Base-by-base conservation (phyloP, 1,140 invertebrate species). In the Penaeus japonicus region DNA sequence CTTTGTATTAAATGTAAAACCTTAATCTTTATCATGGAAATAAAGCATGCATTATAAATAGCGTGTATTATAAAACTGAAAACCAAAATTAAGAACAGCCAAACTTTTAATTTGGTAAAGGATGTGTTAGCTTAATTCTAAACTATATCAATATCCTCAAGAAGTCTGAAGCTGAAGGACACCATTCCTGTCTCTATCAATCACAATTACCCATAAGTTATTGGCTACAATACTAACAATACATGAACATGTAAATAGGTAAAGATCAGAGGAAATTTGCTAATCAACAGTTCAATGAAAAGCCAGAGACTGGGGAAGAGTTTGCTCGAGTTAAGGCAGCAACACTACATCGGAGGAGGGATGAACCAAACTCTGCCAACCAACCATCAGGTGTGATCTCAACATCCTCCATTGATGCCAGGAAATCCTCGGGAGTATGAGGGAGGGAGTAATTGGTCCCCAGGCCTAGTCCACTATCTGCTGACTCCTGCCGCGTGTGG, bases 381-480 rank as follows among this genome's bases (percentile, higher is more conserved):
- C 87, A 89, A 89, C 89, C 90, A 87, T 89, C 88, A 87, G 88
- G 88, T 24, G 88, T 89, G 84, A 90, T 90, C 78, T 90, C 88
- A 78, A 90, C 88, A 86, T 97, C 97, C 92, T 97, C 97, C 93
- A 98, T 96, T 91, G 96, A 96, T 62, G 95, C 94, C 80, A 98
- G 94, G 93, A 98, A 97, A 93, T 97, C 97, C 93, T 98, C 97
- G 22, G 97, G 97, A 82, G 97, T 98, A 92, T 97, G 96, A 78
- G 97, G 96, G 93, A 98, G 94, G 57, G 96, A 97, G 93, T 97
- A 98, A 73, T 95, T 95, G 47, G 91, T 91, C 3, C 95, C 95
- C 94, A 98, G 95, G 91, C 97, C 97, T 54, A 98, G 94, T 65
- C 98, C 98, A 92, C 96, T 97, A 92, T 99, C 98, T 30, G 96